phyloP scores from a whole-genome alignment of 2,113 vertebrate species.

The Pelmatolapia mariae region DNA sequence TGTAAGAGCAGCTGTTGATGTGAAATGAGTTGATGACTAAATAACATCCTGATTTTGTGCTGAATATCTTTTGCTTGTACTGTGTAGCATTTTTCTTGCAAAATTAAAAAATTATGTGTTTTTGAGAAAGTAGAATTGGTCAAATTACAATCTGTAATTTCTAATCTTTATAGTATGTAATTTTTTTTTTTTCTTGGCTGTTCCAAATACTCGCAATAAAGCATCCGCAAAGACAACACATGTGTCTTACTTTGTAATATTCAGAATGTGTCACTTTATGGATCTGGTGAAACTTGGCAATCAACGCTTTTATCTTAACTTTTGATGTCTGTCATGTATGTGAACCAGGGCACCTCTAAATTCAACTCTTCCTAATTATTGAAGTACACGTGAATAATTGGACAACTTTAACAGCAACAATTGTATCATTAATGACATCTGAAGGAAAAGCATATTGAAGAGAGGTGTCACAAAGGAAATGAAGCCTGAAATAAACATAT shows the following conservation, averaged over 20 bases:
- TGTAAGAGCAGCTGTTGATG: neutral
- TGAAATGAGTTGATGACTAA: fast-evolving
- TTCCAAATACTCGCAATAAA: neutral
- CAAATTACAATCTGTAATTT: neutral
- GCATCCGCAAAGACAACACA: neutral
- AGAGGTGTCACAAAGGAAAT: too few species aligned
- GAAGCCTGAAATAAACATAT: neutral
- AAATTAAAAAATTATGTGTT: fast-evolving
- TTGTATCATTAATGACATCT: neutral
- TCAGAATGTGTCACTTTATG: neutral
- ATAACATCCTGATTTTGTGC: neutral
- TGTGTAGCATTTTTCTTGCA: neutral
- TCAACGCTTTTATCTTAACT: neutral
- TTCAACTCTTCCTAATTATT: neutral
- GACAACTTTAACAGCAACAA: neutral
- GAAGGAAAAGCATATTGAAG: neutral
- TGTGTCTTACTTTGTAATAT: neutral
- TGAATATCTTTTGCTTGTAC: neutral
- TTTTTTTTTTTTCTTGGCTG: neutral
- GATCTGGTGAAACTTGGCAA: neutral
- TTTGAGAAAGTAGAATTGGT: neutral
- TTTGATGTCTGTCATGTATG: neutral
- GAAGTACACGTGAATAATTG: neutral
- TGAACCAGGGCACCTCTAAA: neutral
- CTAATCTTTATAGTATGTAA: neutral